Conservation (phyloP, 2,797 vertebrate genomes). For the Myripristis murdjan region DNA sequence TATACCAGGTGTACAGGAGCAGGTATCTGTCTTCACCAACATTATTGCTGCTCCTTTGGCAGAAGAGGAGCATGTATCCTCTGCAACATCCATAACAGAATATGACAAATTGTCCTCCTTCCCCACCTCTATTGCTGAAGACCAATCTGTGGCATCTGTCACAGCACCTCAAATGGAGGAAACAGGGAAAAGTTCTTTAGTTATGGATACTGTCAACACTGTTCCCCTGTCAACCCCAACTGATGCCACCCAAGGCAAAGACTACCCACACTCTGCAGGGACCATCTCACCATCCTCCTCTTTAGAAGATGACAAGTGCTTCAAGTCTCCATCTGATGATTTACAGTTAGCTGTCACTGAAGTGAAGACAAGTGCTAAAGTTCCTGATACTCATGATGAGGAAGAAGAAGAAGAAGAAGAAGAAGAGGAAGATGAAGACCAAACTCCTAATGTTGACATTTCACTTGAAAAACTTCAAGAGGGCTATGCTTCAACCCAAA, state of each 20-base stretch:
- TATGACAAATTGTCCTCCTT: constrained; percentile 97
- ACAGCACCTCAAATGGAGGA: constrained; percentile 92
- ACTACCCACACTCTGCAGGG: constrained; percentile 92
- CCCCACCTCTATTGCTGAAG: constrained; percentile 95
- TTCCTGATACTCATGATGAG: constrained; percentile 69
- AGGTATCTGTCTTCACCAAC: constrained; percentile 92
- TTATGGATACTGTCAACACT: constrained; percentile 89
- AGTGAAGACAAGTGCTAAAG: constrained; percentile 77
- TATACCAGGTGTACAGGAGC: constrained; percentile 84
- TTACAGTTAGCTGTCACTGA: constrained; percentile 84
- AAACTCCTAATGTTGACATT: constrained; percentile 88
- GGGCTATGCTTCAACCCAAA: constrained; percentile 79
- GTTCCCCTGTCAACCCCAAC: constrained; percentile 87
- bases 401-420: constrained; percentile 85
- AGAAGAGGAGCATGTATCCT: constrained; percentile 97
- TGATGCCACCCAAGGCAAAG: constrained; percentile 89
- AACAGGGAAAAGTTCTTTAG: constrained; percentile 89
- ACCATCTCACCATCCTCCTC: constrained; percentile 97
- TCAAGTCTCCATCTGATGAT: constrained; percentile 93
- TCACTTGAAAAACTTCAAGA: constrained; percentile 88
- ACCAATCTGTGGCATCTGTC: constrained; percentile 92
- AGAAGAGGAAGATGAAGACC: constrained; percentile 88
- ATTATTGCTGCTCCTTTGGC: constrained; percentile 96
- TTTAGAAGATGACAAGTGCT: constrained; percentile 94
- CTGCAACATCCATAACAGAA: constrained; percentile 97